These are phyloP conservation scores for Eptesicus fuscus DNA, from an alignment of 2,113 vertebrate species.

Conservation along the genomic window DNA sequence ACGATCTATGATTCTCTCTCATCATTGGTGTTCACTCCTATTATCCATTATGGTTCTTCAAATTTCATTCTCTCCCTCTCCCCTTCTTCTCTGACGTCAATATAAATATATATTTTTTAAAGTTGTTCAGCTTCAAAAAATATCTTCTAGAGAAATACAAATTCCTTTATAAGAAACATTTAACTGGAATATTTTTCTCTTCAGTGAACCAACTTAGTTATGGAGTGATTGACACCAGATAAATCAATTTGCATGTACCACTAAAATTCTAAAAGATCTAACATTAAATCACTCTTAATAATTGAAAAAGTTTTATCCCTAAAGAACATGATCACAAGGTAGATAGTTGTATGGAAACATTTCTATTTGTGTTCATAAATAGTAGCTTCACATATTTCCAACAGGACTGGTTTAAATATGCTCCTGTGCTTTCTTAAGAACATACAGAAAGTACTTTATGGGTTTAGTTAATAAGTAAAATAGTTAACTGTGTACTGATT, in stretches of 20 bases:
- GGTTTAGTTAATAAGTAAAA: not conserved
- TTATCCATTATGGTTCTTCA: too few relatives aligned
- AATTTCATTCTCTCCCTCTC: too few relatives aligned
- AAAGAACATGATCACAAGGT: not conserved
- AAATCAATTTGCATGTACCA: not conserved
- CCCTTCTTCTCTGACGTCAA: too few relatives aligned
- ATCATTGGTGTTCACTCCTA: too few relatives aligned
- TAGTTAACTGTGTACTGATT: not conserved
- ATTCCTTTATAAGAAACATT: not conserved
- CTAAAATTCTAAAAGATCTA: conserved; percentile 10
- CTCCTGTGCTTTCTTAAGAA: not conserved
- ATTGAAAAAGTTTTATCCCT: not conserved
- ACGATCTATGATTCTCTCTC: too few relatives aligned
- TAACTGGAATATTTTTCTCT: conserved; percentile 24
- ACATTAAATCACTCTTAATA: conserved; percentile 3
- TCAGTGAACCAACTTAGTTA: not conserved
- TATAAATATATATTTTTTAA: not conserved
- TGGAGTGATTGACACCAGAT: not conserved
- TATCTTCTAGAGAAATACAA: not conserved
- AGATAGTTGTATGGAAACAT: not conserved
- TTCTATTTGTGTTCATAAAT: not conserved
- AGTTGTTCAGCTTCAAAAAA: not conserved
- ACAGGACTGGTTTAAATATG: not conserved
- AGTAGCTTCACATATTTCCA: not conserved
- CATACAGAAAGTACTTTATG: not conserved